Conservation (phyloP, 2,113 vertebrate genomes). For the Charina bottae region DNA sequence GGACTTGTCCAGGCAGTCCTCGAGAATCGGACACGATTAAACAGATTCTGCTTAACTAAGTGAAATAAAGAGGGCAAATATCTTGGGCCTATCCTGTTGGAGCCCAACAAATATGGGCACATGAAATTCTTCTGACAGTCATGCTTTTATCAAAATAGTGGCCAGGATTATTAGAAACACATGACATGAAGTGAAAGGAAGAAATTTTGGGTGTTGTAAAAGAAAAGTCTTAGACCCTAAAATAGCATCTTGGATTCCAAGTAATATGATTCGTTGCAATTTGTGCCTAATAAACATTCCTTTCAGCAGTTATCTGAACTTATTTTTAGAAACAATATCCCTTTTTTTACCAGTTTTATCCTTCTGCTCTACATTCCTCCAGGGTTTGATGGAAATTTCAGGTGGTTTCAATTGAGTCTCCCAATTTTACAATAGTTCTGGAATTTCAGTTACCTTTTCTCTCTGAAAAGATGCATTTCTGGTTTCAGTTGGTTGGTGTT, state of each 20-base stretch:
- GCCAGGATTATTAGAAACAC: neutral
- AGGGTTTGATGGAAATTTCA: neutral
- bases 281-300: neutral
- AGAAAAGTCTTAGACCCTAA: neutral
- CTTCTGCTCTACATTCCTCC: neutral
- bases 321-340: neutral
- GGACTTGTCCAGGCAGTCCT: too few relatives aligned
- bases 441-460: neutral
- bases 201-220: neutral
- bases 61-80: too few relatives aligned
- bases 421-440: neutral
- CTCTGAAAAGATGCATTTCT: accelerated
- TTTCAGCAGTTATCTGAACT: neutral
- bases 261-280: neutral
- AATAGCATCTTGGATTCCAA: neutral
- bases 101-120: too few relatives aligned
- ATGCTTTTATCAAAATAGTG: too few relatives aligned
- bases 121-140: too few relatives aligned
- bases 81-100: too few relatives aligned
- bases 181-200: neutral
- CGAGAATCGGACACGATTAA: too few relatives aligned
- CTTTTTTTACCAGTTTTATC: neutral
- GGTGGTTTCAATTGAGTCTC: accelerated
- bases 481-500: neutral
- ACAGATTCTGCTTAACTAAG: too few relatives aligned